Base-by-base conservation (phyloP, 1,140 invertebrate species). In the Bombus picipes region DNA sequence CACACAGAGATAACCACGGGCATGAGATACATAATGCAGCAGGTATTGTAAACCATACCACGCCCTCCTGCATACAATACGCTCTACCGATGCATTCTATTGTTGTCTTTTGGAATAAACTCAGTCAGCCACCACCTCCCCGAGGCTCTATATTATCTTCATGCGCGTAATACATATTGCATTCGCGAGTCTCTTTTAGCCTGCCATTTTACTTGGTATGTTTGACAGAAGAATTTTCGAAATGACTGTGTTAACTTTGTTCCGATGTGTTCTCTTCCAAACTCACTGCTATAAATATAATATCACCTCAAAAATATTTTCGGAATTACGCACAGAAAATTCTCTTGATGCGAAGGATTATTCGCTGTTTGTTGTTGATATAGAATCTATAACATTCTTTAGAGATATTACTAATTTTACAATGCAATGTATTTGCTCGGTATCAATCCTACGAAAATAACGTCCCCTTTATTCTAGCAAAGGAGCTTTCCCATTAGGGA, bases 11-110 rank as follows among this genome's bases (percentile, higher is more conserved):
- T 87, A 89, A 91, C 89, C 84, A 88, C 88, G 85, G 82, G 88
- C 89, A 88, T 88, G 89, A 92, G 89, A 94, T 94, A 93, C 92
- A 94, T 94, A 94, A 94, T 94, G 93, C 94, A 94, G 90, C 59
- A 94, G 93, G 93, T 91, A 94, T 94, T 94, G 93, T 94, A 89
- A 87, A 87, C 91, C 83, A 80, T 87, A 91, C 88, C 90, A 90
- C 90, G 89, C 93, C 91, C 88, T 90, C 86, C 87, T 93, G 93
- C 93, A 94, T 94, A 94, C 92, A 94, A 94, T 93, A 91, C 90
- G 82, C 90, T 87, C 91, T 92, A 92, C 89, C 91, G 90, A 92
- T 91, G 92, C 90, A 93, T 93, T 93, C 93, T 92, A 94, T 93
- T 94, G 93, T 93, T 94, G 90, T 90, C 91, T 92, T 93, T 92